Evolutionary conservation across 1,140 invertebrate genomes (phyloP).

Genomic region (Octopus bimaculoides): DNA sequence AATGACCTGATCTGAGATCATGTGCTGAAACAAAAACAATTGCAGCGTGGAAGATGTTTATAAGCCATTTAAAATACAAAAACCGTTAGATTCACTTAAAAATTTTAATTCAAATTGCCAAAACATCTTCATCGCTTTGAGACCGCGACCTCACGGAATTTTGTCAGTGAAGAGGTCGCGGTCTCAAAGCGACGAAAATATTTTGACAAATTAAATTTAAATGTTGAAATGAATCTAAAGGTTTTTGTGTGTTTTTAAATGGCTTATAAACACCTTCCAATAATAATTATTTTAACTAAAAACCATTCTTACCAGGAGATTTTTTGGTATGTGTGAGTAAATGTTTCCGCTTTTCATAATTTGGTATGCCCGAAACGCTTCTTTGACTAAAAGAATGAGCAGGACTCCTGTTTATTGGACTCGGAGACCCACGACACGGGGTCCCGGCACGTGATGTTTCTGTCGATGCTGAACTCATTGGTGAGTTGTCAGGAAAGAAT

Average conservation of each 20-base stretch:
- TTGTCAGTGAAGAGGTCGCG: no score
- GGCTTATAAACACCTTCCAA: background rate
- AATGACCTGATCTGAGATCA: no score
- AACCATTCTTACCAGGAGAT: constrained; percentile 7
- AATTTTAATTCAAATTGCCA: no score
- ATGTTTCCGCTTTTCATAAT: constrained; percentile 18
- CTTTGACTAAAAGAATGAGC: background rate
- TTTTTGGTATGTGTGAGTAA: constrained; percentile 13
- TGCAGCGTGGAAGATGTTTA: no score
- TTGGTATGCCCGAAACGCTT: constrained; percentile 12
- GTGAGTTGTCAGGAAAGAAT: constrained; percentile 9
- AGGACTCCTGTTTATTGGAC: background rate
- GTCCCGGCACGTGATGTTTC: constrained; percentile 4
- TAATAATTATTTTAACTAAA: background rate
- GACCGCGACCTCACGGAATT: no score
- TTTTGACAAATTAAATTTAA: background rate
- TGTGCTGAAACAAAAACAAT: no score
- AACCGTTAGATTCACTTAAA: no score
- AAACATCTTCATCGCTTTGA: no score
- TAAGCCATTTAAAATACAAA: no score
- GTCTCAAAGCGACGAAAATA: no score
- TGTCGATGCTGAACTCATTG: constrained; percentile 9
- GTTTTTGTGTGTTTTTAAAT: background rate
- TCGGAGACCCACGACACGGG: constrained; percentile 8
- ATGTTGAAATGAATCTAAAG: background rate